Evolutionary conservation across 2,797 vertebrate species (phyloP).

Genomic region (Hapalemur alaotrensis): DNA sequence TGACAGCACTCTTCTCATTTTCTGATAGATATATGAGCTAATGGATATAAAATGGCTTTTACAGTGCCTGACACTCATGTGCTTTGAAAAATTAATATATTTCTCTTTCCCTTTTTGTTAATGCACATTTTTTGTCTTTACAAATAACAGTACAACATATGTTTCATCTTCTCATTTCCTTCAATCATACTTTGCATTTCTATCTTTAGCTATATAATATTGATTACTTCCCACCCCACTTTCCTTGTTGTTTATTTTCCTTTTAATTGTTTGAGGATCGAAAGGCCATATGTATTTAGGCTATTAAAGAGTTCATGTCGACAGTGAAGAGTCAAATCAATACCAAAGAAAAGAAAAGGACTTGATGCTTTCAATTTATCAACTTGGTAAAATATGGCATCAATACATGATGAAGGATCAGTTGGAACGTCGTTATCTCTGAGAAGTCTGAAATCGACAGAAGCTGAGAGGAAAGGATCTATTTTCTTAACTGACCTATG

Average conservation of each 20-base stretch:
- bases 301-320: not conserved
- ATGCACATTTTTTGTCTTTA: not conserved
- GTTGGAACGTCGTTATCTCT: conserved; percentile 1
- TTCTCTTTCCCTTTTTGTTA: not conserved
- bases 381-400: conserved; percentile 37
- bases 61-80: not conserved
- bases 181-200: not conserved
- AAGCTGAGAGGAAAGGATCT: conserved; percentile 27
- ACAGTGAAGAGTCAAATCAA: conserved; percentile 27
- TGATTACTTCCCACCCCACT: not conserved
- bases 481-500: conserved; percentile 21
- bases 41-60: not conserved
- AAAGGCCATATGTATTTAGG: not conserved
- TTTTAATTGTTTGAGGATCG: not conserved
- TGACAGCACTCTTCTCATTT: not conserved
- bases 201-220: not conserved
- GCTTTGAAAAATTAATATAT: not conserved
- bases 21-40: not conserved
- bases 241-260: not conserved
- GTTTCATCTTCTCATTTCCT: conserved; percentile 8
- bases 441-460: not conserved
- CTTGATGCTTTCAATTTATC: not conserved
- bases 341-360: not conserved
- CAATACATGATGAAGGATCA: not conserved
- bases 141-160: not conserved